Conservation (phyloP, 1,140 invertebrate genomes). For the Portunus trituberculatus region DNA sequence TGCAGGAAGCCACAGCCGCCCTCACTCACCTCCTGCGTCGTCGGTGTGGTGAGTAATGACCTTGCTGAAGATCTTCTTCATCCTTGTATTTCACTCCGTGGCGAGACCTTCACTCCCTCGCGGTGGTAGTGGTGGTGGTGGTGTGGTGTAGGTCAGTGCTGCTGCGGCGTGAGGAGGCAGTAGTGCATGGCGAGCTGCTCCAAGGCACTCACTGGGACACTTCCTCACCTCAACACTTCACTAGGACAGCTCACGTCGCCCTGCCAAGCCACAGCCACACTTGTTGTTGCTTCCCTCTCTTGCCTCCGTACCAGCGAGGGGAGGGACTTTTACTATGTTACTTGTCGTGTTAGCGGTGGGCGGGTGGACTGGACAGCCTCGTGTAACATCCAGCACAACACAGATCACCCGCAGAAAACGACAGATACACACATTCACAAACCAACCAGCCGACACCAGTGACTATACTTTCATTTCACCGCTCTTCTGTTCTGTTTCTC, state of each 20-base stretch:
- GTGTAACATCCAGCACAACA: neutral
- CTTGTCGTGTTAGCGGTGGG: too few species aligned
- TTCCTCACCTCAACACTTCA: too few species aligned
- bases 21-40: conserved; percentile 39
- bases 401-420: neutral
- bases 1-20: too few species aligned
- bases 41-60: conserved; percentile 43
- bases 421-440: too few species aligned
- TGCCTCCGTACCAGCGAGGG: too few species aligned
- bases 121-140: neutral
- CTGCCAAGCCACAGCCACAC: neutral
- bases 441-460: neutral
- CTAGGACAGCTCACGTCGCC: neutral
- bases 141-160: neutral
- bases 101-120: neutral
- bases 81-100: neutral
- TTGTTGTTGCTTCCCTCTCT: neutral
- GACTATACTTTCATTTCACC: neutral
- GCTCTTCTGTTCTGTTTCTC: neutral
- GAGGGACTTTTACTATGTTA: too few species aligned
- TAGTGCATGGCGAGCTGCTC: neutral
- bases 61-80: conserved; percentile 54
- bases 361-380: neutral
- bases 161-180: neutral
- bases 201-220: neutral